Base-by-base conservation (phyloP, 1,140 invertebrate genomes). In the Lordiphosa clarofinis region DNA sequence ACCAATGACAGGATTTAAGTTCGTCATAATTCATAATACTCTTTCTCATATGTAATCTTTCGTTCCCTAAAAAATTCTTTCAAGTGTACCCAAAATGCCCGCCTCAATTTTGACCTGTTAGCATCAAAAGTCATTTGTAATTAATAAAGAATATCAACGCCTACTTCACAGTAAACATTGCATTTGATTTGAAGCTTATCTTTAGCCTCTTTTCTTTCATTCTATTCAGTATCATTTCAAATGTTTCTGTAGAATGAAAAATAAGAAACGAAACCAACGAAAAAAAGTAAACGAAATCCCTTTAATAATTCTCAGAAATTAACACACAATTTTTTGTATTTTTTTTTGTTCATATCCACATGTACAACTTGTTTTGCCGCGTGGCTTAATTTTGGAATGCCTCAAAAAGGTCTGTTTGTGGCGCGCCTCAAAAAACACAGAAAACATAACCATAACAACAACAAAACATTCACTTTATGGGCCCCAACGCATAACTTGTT, bases 381-480 rank as follows among this genome's bases (percentile, higher is more conserved):
- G 76, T 82, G 79, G 78, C 60, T 65, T 64, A 52, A 43, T 59
- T 73, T 78, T 48, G 57, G 76, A 82, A 68, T 81, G 76, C 76
- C 78, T 64, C 76, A 81, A 81, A 81, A 81, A 76, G 72, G 76
- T 79, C 81, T 70, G 64, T 69, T 70, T 73, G 72, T 66, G 76
- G 76, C 76, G 76, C 76, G 76, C 76, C 76, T 68, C 58, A 68
- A 78, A 35, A 67, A 21, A 31, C 21, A 37, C 47, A 49, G 47
- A 49, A 35, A 49, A 36, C 47, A 49, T 36, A 49, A 49, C 47
- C 31, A 69, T 69, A 70, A 71, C 60, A 73, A 71, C 73, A 58
- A 62, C 62, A 67, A 49, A 46, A 64, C 76, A 71, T 82, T 81
- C 71, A 71, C 75, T 79, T 71, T 75, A 75, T 76, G 56, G 56